Evolutionary conservation across 2,888 invertebrate genomes (phyloP).

Genomic region (Drosophila histrio): DNA sequence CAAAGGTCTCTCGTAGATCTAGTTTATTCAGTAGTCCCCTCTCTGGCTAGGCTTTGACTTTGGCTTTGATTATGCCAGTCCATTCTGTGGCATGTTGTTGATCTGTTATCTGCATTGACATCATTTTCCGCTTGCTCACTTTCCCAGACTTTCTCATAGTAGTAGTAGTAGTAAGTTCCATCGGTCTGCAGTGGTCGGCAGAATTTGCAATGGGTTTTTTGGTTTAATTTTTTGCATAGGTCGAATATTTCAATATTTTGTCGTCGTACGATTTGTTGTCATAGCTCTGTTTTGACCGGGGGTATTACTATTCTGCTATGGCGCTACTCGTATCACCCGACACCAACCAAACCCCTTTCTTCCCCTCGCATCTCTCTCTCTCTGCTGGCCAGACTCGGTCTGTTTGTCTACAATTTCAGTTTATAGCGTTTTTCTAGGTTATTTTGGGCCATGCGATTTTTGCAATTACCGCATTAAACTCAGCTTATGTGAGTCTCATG

Average conservation of each 20-base stretch:
- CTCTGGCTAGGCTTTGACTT: constrained; percentile 22
- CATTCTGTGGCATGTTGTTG: background rate
- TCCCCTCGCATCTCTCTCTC: background rate
- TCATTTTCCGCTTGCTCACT: constrained; percentile 27
- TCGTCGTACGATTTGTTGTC: constrained; percentile 46
- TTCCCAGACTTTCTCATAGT: constrained; percentile 49
- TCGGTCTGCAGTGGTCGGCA: constrained; percentile 53
- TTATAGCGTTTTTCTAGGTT: constrained; percentile 63
- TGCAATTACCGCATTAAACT: constrained; percentile 40
- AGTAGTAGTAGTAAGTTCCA: too few species aligned
- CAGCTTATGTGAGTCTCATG: constrained; percentile 40
- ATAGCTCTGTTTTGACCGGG: constrained; percentile 37
- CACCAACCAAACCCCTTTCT: background rate
- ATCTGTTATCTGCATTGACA: constrained; percentile 23
- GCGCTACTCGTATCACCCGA: constrained; percentile 43
- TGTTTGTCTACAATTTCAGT: constrained; percentile 63
- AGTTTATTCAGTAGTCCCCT: constrained; percentile 5
- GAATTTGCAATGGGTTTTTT: constrained; percentile 17
- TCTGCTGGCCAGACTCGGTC: constrained; percentile 25
- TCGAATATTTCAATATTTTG: constrained; percentile 50
- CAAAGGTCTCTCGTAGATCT: constrained; percentile 11
- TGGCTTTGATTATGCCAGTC: constrained; percentile 27
- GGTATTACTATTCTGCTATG: background rate
- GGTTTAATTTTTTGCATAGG: constrained; percentile 64
- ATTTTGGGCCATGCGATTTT: constrained; percentile 49